A percentile compares a stretch with the other conserved stretches of the same genome.
Evolutionary conservation across 2,113 vertebrate species (phyloP).

Genomic region (Cephalopholis sonnerati): DNA sequence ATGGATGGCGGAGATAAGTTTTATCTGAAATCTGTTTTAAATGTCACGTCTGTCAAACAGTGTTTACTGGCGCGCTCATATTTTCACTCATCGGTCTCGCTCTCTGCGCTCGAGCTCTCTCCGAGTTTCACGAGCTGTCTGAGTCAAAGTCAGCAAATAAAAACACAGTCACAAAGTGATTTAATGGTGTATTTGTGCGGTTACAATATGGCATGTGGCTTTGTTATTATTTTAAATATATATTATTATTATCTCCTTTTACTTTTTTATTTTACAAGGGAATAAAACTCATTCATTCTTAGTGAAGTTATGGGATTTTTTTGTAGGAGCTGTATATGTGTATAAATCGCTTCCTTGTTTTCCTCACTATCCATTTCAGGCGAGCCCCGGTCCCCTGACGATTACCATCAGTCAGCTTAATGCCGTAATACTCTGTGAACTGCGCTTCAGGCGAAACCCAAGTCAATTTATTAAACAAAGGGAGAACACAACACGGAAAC

Average conservation of each 20-base stretch:
- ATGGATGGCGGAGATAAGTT: conserved; percentile 60
- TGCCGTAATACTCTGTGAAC: conserved; percentile 64
- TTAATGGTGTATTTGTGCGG: not conserved
- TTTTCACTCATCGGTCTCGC: conserved; percentile 32
- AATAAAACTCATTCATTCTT: not conserved
- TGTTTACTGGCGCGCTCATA: conserved; percentile 33
- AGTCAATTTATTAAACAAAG: conserved; percentile 78
- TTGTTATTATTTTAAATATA: not conserved
- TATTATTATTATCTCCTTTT: not conserved
- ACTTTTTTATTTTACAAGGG: not conserved
- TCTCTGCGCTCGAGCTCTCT: not conserved
- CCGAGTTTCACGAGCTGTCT: not conserved
- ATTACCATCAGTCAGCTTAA: conserved; percentile 74
- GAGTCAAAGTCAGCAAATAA: conserved; percentile 4
- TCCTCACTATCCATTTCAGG: conserved; percentile 63
- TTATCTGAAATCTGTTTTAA: conserved; percentile 62
- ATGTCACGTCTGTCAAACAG: conserved; percentile 59
- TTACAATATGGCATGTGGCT: not conserved
- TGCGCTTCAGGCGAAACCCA: conserved; percentile 72
- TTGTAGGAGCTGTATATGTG: not conserved
- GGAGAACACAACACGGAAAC: conserved; percentile 73
- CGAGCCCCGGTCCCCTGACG: conserved; percentile 57
- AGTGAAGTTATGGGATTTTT: not conserved
- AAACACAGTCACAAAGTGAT: not conserved
- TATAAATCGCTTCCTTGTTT: conserved; percentile 62